phyloP scores from a whole-genome alignment of 1,140 invertebrate genomes.

The Sesamia nonagrioides region DNA sequence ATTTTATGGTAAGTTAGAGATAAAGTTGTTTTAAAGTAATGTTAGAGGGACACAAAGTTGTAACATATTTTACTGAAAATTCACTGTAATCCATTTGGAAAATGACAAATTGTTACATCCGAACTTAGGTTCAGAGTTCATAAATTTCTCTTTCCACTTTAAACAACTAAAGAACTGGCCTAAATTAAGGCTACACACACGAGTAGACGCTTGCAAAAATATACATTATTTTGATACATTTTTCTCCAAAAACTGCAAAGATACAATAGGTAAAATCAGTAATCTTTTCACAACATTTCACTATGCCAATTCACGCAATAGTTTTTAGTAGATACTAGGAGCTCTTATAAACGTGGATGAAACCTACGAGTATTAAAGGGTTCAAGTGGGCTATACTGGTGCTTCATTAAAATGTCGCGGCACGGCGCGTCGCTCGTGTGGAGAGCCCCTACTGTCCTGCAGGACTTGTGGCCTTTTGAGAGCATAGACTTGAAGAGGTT shows the following conservation, averaged over 20 bases:
- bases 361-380: conserved; percentile 18
- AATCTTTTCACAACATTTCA: too few species aligned
- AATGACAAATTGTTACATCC: too few species aligned
- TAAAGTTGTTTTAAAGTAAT: neutral
- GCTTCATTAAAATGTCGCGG: conserved; percentile 51
- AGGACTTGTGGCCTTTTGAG: conserved; percentile 49
- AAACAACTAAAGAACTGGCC: too few species aligned
- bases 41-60: neutral
- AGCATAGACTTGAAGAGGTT: conserved; percentile 5
- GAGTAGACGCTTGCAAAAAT: too few species aligned
- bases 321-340: neutral
- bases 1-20: neutral
- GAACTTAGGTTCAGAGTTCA: too few species aligned
- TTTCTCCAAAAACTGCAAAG: too few species aligned
- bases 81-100: too few species aligned
- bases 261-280: too few species aligned
- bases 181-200: too few species aligned
- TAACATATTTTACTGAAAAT: neutral
- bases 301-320: neutral
- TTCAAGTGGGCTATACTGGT: conserved; percentile 30
- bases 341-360: neutral
- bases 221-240: too few species aligned
- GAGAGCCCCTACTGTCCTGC: conserved; percentile 49
- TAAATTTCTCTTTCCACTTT: too few species aligned
- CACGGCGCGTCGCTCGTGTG: conserved; percentile 47